Base-by-base conservation (phyloP, 2,888 invertebrate genomes). In the Ceraclea dissimilis region DNA sequence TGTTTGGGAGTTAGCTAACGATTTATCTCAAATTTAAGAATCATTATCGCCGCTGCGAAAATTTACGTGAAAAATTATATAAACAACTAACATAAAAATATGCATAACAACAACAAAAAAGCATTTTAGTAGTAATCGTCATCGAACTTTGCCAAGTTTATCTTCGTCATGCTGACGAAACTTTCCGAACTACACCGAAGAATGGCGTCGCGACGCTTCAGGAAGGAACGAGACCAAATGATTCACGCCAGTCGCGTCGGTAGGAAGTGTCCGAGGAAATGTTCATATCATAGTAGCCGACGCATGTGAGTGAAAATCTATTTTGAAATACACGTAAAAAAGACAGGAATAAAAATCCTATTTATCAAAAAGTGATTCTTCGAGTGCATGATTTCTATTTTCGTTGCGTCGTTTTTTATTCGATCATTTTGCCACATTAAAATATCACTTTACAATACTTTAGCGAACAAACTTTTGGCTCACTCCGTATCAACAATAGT, bases 141-240 rank as follows among this genome's bases (percentile, higher is more conserved):
- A 39, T 39, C 26, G 39, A 39, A 39, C 13, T 13, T 39, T 39
- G 39, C 39, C 39, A 39, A 39, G 39, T 39, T 33, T 47, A 44
- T 1, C 2, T 17, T n/a, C 17, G 46, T 20, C 21, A 52, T 21
- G 46, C 31, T 26, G 5, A 2, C 52, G 52, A 31, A 52, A 18
- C 4, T 11, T 16, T 17, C 47, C 52, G 52, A 22, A 26, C n/a
- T 11, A 18, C 8, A 17, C 6, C 52, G 52, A 52, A 33, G 16
- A 18, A 10, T 10, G 22, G 17, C 52, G 18, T 16, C 21, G 5
- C 34, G 44, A 16, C 22, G 51, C 17, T 21, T 43, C 22, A 10
- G 49, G 34, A 53, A 49, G 54, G 21, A 43, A 50, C 50, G 53
- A 31, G 53, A 49, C 49, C 54, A 57, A 54, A 57, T 53, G 57